phyloP scores from a whole-genome alignment of 1,140 invertebrate genomes.

The Pseudomyrmex gracilis region DNA sequence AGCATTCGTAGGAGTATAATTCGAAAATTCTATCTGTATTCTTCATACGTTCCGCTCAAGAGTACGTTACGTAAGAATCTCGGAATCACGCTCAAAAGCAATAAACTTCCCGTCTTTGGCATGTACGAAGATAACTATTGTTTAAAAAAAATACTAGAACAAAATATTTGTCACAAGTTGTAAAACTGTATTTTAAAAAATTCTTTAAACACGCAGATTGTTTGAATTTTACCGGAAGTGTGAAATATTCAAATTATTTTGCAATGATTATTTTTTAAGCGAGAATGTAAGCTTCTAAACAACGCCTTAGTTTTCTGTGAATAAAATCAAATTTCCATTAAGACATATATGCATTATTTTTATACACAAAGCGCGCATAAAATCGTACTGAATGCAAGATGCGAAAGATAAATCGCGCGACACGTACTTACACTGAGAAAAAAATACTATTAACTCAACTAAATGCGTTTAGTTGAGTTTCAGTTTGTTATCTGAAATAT shows the following conservation, averaged over 20 bases:
- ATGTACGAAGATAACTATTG: neutral
- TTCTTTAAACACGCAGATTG: neutral
- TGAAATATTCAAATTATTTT: too few relatives aligned
- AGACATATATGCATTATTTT: neutral
- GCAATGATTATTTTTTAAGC: neutral
- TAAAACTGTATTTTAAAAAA: neutral
- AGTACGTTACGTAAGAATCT: slow-evolving; percentile 5
- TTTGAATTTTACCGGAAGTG: too few relatives aligned
- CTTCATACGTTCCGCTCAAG: slow-evolving; percentile 11
- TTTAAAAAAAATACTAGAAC: neutral
- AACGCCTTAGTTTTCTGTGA: neutral
- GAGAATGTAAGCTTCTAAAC: neutral
- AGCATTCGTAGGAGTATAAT: slow-evolving; percentile 58
- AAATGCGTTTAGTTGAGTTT: too few relatives aligned
- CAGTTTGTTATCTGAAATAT: too few relatives aligned
- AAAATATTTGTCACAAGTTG: too few relatives aligned
- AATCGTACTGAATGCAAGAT: neutral
- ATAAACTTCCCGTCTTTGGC: neutral
- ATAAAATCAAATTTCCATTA: neutral
- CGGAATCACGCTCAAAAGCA: slow-evolving; percentile 5
- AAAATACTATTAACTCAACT: too few relatives aligned
- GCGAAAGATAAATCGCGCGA: neutral
- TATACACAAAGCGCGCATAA: neutral
- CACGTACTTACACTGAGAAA: too few relatives aligned
- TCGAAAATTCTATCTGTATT: slow-evolving; percentile 50